Conservation (phyloP, 2,888 invertebrate genomes). For the Phania funesta region DNA sequence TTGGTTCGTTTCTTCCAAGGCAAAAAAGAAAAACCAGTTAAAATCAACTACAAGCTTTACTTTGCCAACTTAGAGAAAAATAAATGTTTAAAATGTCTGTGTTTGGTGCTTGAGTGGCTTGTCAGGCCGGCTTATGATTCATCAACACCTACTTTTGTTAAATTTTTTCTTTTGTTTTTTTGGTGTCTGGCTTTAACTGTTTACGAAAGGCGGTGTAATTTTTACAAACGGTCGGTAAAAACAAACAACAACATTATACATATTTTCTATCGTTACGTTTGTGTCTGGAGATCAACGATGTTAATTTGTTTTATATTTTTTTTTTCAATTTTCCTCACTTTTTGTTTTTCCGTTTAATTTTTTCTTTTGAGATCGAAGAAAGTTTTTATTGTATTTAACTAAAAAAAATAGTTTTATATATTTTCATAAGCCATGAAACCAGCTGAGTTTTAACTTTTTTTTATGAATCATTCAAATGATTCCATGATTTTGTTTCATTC, state of each 20-base stretch:
- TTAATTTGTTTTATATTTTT: slow-evolving; percentile 30
- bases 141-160: slow-evolving; percentile 65
- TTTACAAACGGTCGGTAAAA: slow-evolving; percentile 55
- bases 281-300: slow-evolving; percentile 51
- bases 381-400: slow-evolving; percentile 48
- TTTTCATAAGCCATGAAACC: slow-evolving; percentile 22
- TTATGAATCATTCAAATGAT: slow-evolving; percentile 51
- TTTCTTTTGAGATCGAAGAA: slow-evolving; percentile 53
- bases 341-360: neutral
- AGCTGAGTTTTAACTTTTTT: slow-evolving; percentile 20
- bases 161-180: neutral
- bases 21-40: slow-evolving; percentile 54
- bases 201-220: slow-evolving; percentile 50
- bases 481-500: slow-evolving; percentile 12
- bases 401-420: neutral
- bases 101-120: slow-evolving; percentile 12
- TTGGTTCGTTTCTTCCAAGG: slow-evolving; percentile 1
- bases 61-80: slow-evolving; percentile 46
- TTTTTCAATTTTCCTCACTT: neutral
- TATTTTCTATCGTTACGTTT: slow-evolving; percentile 17
- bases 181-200: slow-evolving; percentile 16
- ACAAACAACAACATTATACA: slow-evolving; percentile 46
- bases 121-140: slow-evolving; percentile 52
- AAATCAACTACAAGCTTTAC: slow-evolving; percentile 45
- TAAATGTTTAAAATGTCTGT: slow-evolving; percentile 47